These are phyloP conservation scores for Sarotherodon lohbergeri DNA, from an alignment of 2,113 vertebrate species.

Conservation along the genomic window DNA sequence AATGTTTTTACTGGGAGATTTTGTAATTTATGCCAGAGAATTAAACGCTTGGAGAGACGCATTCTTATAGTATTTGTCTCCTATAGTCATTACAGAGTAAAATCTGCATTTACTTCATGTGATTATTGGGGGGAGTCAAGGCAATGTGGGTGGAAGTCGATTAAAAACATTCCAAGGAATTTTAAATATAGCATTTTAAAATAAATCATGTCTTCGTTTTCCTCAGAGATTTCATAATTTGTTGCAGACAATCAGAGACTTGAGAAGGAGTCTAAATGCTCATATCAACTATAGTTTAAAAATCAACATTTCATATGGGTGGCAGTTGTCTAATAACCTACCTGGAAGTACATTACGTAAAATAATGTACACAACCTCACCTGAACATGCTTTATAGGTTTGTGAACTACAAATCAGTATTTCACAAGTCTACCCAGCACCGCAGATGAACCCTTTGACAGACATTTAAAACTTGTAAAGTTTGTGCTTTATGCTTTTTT, in stretches of 20 bases:
- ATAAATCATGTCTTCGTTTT: too few relatives aligned
- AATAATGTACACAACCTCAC: neutral
- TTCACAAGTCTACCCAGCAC: neutral
- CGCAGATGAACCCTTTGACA: neutral
- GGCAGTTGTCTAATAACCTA: neutral
- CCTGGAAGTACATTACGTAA: neutral
- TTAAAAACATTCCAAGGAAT: neutral
- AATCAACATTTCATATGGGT: neutral
- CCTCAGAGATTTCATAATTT: too few relatives aligned
- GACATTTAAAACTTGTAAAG: neutral
- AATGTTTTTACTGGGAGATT: neutral
- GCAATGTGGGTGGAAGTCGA: neutral
- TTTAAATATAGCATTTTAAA: neutral
- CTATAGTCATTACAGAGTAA: neutral
- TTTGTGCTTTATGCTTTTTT: neutral
- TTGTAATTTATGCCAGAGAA: neutral
- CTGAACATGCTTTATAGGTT: neutral
- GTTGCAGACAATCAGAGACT: too few relatives aligned
- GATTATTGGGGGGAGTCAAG: accelerated
- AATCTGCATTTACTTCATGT: neutral
- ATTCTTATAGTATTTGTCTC: accelerated
- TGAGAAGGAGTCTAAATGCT: too few relatives aligned
- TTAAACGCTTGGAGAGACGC: neutral
- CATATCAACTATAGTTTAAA: too few relatives aligned
- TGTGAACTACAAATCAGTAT: neutral